Percentiles rank a stretch among this genome's conserved stretches.
Conservation (phyloP, 2,888 invertebrate species). For the Pycnomerus fuliginosus region DNA sequence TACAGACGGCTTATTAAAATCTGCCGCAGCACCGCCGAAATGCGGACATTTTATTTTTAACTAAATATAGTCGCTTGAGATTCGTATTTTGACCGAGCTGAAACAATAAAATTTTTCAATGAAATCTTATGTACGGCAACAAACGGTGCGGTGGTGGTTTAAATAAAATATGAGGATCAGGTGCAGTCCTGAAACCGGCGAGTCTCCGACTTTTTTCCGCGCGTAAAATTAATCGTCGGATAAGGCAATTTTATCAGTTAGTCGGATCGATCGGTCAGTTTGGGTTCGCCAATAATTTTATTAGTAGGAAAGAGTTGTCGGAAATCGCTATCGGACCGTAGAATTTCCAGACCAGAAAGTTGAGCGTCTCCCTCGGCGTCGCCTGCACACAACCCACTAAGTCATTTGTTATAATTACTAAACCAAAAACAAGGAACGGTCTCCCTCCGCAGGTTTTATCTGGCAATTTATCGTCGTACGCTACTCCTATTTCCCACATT, state of each 20-base stretch:
- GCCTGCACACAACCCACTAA: constrained; percentile 29
- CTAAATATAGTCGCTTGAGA: too few relatives aligned
- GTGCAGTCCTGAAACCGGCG: too few relatives aligned
- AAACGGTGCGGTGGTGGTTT: too few relatives aligned
- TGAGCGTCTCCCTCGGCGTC: constrained; percentile 18
- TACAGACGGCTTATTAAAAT: too few relatives aligned
- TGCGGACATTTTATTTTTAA: too few relatives aligned
- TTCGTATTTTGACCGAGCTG: too few relatives aligned
- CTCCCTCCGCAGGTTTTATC: constrained; percentile 48
- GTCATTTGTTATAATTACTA: constrained; percentile 51
- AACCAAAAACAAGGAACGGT: constrained; percentile 50
- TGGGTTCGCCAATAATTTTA: constrained; percentile 19
- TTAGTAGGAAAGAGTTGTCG: constrained; percentile 25
- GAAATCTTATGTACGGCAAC: too few relatives aligned
- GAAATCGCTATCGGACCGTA: constrained; percentile 25
- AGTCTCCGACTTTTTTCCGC: too few relatives aligned
- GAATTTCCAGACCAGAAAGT: constrained; percentile 24
- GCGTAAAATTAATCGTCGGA: neutral
- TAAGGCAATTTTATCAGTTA: constrained; percentile 6
- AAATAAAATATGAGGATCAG: too few relatives aligned
- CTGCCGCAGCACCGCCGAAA: too few relatives aligned
- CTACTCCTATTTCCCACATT: constrained; percentile 45
- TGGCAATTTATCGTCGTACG: constrained; percentile 48
- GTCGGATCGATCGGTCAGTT: constrained; percentile 20
- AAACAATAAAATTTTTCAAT: too few relatives aligned